Percentiles rank a stretch among this genome's conserved stretches.
These are phyloP conservation scores for Carposina sasakii DNA, from an alignment of 1,140 invertebrate genomes.

Conservation along the genomic window DNA sequence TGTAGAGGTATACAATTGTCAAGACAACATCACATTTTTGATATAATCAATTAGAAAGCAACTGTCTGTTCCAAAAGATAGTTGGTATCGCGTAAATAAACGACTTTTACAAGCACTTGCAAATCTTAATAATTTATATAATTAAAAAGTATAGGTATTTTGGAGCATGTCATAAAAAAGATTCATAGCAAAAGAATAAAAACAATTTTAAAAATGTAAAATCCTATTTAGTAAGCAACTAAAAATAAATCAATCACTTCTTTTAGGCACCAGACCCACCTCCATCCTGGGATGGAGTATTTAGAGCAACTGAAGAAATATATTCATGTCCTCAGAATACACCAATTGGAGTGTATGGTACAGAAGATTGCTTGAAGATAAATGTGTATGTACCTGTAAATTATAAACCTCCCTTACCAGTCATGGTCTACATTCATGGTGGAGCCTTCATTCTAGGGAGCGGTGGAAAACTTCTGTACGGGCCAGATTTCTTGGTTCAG, in stretches of 20 bases:
- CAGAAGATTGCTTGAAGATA: constrained; percentile 57
- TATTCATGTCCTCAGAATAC: constrained; percentile 40
- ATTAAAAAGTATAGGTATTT: no score
- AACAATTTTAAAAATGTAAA: no score
- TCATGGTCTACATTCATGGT: constrained; percentile 79
- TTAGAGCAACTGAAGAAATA: constrained; percentile 44
- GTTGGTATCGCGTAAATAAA: no score
- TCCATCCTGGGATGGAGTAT: constrained; percentile 49
- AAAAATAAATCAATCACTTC: constrained; percentile 5
- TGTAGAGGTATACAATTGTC: no score
- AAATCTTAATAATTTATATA: no score
- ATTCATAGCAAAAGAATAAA: no score
- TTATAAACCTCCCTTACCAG: constrained; percentile 57
- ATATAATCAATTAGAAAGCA: no score
- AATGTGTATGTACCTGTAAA: constrained; percentile 53
- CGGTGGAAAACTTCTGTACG: constrained; percentile 68
- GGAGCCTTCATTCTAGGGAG: constrained; percentile 76
- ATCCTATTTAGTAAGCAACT: no score
- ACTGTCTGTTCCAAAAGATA: no score
- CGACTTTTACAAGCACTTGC: no score
- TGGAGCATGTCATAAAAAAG: no score
- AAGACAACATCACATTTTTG: no score
- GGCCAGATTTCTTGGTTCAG: constrained; percentile 77
- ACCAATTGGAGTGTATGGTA: constrained; percentile 28
- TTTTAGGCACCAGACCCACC: constrained; percentile 54